Evolutionary conservation across 2,797 vertebrate genomes (phyloP), one percentile per base, ranked within the genome.

Genomic region (Etheostoma perlongum): DNA sequence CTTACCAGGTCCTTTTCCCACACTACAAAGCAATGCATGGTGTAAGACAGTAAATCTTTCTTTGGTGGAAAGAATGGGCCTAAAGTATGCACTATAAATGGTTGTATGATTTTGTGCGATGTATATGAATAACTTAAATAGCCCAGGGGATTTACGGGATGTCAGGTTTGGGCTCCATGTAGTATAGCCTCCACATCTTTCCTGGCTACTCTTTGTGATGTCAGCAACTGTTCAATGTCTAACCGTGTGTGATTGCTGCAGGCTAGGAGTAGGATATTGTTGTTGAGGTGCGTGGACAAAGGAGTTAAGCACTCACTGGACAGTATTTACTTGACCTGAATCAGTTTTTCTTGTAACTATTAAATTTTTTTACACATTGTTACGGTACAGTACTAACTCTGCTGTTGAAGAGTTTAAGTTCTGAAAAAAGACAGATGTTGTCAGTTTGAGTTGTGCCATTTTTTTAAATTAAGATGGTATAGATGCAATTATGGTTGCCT

Each of bases 221-320:
- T 78, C 71, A 57, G 70, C 54, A 48, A 13, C 58, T 71, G 63
- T 49, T 54, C 25, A 23, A 36, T 33, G 25, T 69, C 21, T 75
- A 21, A 8, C 25, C 33, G 61, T 47, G 46, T 53, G 23, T 64
- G 55, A 6, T 1, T 14, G 72, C 63, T 78, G 60, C 18, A 58
- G 67, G 62, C 53, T 42, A 44, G 30, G 23, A 65, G 42, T 57
- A 55, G 57, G 65, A 72, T 63, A 60, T 69, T 72, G 64, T 58
- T 72, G 59, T 40, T 69, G 60, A 76, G 66, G 33, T 82, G 66
- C 58, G 51, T 71, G 69, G 72, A 64, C 72, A 76, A 63, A 81
- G 75, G 47, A 68, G 73, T 58, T 72, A 79, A 74, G 64, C 46
- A 23, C 53, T 70, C 64, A 69, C 55, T 36, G 78, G 74, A 48